Conservation (phyloP, 1,140 invertebrate genomes). For the Saccostrea glomerata region DNA sequence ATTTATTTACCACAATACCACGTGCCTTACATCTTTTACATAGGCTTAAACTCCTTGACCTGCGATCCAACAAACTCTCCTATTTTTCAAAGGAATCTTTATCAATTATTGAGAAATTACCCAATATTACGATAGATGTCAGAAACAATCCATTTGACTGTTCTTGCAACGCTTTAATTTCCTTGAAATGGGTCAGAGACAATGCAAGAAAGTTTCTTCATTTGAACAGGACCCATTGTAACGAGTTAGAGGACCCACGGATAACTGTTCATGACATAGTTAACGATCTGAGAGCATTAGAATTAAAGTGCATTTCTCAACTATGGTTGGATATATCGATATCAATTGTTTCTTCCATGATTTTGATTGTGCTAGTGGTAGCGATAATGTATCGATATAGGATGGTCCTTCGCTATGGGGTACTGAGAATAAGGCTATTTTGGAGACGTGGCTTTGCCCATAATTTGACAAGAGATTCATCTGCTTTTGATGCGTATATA, state of each 20-base stretch:
- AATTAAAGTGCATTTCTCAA: neutral
- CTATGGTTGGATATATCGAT: neutral
- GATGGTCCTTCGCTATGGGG: neutral
- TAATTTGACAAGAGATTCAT: neutral
- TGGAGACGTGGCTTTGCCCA: neutral
- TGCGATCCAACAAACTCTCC: neutral
- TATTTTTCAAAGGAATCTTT: neutral
- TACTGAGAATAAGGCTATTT: neutral
- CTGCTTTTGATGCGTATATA: neutral
- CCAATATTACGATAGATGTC: neutral
- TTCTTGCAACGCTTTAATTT: neutral
- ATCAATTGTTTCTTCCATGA: neutral
- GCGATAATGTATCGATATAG: neutral
- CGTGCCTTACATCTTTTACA: neutral
- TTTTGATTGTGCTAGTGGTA: neutral
- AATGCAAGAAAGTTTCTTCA: neutral
- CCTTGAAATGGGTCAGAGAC: neutral
- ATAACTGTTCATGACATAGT: neutral
- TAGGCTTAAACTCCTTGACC: neutral
- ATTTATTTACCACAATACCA: neutral
- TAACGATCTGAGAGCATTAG: neutral
- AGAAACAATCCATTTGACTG: neutral
- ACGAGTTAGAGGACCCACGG: neutral
- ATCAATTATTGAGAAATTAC: neutral
- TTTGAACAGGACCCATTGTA: neutral